These are phyloP conservation scores for Leptodactylus fallax DNA, from an alignment of 2,797 vertebrate genomes.

Conservation along the genomic window DNA sequence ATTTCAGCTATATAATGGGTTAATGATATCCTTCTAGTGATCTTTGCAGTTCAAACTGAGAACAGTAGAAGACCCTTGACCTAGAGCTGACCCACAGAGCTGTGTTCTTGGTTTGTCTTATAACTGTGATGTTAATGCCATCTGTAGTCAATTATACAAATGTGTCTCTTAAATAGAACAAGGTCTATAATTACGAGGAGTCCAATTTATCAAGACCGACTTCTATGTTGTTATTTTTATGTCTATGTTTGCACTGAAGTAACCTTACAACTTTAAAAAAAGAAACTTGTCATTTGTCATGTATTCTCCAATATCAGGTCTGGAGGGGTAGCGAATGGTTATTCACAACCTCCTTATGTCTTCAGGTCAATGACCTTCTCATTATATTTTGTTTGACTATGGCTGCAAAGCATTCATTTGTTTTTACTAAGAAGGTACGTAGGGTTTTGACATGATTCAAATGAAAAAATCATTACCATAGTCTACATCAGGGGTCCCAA, in stretches of 20 bases:
- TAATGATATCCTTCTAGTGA: slow-evolving; percentile 35
- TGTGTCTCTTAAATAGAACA: slow-evolving; percentile 25
- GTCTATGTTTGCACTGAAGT: slow-evolving; percentile 4
- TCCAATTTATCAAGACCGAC: slow-evolving; percentile 16
- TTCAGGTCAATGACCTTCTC: not conserved
- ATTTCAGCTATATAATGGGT: slow-evolving; percentile 8
- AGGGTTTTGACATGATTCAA: not conserved
- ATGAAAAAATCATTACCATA: not conserved
- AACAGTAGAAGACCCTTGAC: slow-evolving; percentile 41
- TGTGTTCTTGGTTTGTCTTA: slow-evolving; percentile 36
- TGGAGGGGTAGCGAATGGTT: not conserved
- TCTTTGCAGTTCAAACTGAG: slow-evolving; percentile 13
- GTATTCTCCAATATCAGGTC: not conserved
- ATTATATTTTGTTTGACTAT: not conserved
- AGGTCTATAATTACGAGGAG: slow-evolving; percentile 35
- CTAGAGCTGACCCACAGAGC: slow-evolving; percentile 16
- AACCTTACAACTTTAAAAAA: slow-evolving; percentile 5
- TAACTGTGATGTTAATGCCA: slow-evolving; percentile 37
- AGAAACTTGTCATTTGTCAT: not conserved
- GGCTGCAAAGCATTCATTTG: not conserved
- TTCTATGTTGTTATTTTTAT: slow-evolving; percentile 16
- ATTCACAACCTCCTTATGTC: not conserved
- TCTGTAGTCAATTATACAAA: slow-evolving; percentile 39
- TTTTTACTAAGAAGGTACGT: not conserved
- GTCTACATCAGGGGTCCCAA: not conserved